Evolutionary conservation across 2,797 vertebrate genomes (phyloP).

Genomic region (Sebastes nivosus): DNA sequence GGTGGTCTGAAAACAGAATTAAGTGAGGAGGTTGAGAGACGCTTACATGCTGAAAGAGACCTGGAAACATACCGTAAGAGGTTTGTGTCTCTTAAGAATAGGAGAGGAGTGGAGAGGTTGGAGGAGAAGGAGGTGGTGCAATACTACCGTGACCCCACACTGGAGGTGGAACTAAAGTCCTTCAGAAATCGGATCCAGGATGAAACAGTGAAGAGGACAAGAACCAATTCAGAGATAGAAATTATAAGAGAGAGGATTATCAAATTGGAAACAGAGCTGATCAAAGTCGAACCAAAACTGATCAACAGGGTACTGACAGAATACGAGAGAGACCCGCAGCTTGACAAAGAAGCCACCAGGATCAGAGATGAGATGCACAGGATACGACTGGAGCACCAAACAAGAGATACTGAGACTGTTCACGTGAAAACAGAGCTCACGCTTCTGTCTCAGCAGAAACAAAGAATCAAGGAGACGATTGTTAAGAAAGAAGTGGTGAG

Average conservation of each 20-base stretch:
- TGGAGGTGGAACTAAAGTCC: slow-evolving; percentile 82
- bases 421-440: slow-evolving; percentile 84
- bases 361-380: slow-evolving; percentile 85
- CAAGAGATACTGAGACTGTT: slow-evolving; percentile 73
- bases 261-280: slow-evolving; percentile 81
- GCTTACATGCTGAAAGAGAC: slow-evolving; percentile 81
- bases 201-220: slow-evolving; percentile 79
- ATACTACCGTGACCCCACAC: slow-evolving; percentile 90
- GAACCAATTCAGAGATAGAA: slow-evolving; percentile 83
- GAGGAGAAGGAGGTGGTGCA: slow-evolving; percentile 94
- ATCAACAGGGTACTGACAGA: slow-evolving; percentile 92
- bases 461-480: slow-evolving; percentile 86
- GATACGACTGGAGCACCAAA: slow-evolving; percentile 79
- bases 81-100: slow-evolving; percentile 86
- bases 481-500: slow-evolving; percentile 92
- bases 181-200: slow-evolving; percentile 80
- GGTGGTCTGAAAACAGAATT: slow-evolving; percentile 85
- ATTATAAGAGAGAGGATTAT: slow-evolving; percentile 76
- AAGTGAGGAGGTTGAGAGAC: slow-evolving; percentile 83
- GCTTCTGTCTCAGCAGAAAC: slow-evolving; percentile 85
- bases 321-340: slow-evolving; percentile 89
- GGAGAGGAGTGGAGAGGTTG: slow-evolving; percentile 89
- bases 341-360: slow-evolving; percentile 85
- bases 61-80: slow-evolving; percentile 84
- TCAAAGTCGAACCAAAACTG: slow-evolving; percentile 82